Conservation (phyloP, 2,113 vertebrate genomes). For the Salvelinus alpinus region DNA sequence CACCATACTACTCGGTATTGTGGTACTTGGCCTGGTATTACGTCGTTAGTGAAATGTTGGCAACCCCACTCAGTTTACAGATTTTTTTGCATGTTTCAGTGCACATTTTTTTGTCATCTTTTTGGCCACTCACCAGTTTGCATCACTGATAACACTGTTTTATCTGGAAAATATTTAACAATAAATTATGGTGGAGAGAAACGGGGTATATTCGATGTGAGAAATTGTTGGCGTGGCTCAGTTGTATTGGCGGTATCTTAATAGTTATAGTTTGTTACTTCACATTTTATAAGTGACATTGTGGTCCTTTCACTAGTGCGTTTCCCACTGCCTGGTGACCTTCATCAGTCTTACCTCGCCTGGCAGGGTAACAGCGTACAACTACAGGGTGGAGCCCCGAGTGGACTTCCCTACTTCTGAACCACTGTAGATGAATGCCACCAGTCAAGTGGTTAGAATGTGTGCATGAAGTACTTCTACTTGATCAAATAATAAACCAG, state of each 20-base stretch:
- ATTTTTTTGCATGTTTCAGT: too few relatives aligned
- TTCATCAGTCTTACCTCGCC: neutral
- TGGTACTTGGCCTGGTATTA: too few relatives aligned
- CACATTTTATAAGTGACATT: neutral
- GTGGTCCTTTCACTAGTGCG: neutral
- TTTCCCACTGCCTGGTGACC: neutral
- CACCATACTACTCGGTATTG: too few relatives aligned
- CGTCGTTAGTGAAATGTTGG: too few relatives aligned
- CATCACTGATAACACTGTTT: too few relatives aligned
- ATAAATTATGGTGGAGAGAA: too few relatives aligned
- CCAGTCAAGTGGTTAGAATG: neutral
- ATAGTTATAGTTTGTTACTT: neutral
- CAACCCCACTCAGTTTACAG: too few relatives aligned
- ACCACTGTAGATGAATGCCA: neutral
- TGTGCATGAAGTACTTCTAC: neutral
- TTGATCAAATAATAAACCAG: neutral
- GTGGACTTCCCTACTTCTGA: neutral
- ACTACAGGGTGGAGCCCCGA: neutral
- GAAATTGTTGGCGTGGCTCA: neutral
- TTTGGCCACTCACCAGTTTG: too few relatives aligned
- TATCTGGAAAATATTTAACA: too few relatives aligned
- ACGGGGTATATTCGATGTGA: too few relatives aligned
- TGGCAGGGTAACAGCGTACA: neutral
- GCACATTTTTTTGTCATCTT: too few relatives aligned
- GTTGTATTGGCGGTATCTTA: neutral